A percentile compares a stretch with the other conserved stretches of the same genome.
Conservation (phyloP, 2,113 vertebrate species). For the Petromus typicus region DNA sequence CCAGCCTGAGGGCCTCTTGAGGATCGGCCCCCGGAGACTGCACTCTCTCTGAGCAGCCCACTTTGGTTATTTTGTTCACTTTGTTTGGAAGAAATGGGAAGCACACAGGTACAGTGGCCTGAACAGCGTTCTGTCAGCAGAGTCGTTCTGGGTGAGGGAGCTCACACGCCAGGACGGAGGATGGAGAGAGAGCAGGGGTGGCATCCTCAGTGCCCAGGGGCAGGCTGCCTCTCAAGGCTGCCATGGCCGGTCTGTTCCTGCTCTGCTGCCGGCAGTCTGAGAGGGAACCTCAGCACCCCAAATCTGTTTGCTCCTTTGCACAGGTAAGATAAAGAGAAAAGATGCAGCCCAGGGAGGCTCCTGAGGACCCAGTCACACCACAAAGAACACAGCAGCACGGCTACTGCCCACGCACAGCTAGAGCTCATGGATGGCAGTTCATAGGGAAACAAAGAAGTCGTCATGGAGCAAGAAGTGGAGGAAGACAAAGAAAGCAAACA, state of each 20-base stretch:
- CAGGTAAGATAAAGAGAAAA: neutral
- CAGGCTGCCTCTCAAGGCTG: neutral
- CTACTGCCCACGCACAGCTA: neutral
- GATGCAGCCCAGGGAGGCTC: rapidly evolving
- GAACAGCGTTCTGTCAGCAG: rapidly evolving
- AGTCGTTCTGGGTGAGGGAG: rapidly evolving
- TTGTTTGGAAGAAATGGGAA: neutral
- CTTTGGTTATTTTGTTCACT: rapidly evolving
- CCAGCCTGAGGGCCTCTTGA: neutral
- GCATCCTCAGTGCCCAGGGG: neutral
- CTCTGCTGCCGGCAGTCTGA: neutral
- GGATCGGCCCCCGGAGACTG: rapidly evolving
- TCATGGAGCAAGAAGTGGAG: neutral
- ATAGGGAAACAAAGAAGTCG: neutral
- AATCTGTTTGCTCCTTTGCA: neutral
- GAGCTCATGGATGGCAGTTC: rapidly evolving
- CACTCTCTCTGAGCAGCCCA: rapidly evolving
- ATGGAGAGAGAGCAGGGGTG: neutral
- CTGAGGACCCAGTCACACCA: rapidly evolving
- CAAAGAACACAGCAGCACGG: neutral
- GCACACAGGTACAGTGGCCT: neutral
- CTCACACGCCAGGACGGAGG: neutral
- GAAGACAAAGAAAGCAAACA: neutral
- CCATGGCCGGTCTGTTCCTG: neutral
- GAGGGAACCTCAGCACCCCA: neutral